A percentile compares a stretch with the other conserved stretches of the same genome.
phyloP scores from a whole-genome alignment of 2,113 vertebrate genomes.

The Pangasianodon hypophthalmus region DNA sequence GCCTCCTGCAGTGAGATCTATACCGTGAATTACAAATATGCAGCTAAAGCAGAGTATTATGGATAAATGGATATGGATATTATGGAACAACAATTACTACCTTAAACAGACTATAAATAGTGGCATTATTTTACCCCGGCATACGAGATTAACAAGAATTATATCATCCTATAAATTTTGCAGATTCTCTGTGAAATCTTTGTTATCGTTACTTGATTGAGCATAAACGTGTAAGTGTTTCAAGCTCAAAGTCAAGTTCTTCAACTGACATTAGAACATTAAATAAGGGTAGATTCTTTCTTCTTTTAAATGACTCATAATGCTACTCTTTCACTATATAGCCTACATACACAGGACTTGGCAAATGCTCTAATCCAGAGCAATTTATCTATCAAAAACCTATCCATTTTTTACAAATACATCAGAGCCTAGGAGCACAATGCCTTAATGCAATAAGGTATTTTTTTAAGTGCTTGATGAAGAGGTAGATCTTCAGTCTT shows the following conservation, averaged over 20 bases:
- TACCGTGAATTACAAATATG: slow-evolving; percentile 31
- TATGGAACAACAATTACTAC: slow-evolving; percentile 18
- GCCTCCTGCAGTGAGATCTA: slow-evolving; percentile 27
- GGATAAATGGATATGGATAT: slow-evolving; percentile 8
- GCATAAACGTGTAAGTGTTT: neutral
- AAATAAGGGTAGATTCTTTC: neutral
- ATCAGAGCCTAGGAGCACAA: neutral
- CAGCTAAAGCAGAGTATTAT: neutral
- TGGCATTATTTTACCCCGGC: neutral
- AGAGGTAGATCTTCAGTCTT: neutral
- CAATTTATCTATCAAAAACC: neutral
- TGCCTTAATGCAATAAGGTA: neutral
- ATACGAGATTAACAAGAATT: neutral
- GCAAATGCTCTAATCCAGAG: neutral
- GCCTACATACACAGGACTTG: neutral
- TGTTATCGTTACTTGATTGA: neutral
- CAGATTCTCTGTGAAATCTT: neutral
- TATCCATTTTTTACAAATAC: neutral
- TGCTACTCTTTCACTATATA: neutral
- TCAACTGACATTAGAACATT: neutral
- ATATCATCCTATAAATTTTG: neutral
- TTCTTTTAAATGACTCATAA: neutral
- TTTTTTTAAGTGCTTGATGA: neutral
- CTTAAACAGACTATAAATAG: neutral
- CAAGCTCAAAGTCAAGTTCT: neutral